Conservation (phyloP, 2,797 vertebrate species). For the Atherinosoma microstoma region DNA sequence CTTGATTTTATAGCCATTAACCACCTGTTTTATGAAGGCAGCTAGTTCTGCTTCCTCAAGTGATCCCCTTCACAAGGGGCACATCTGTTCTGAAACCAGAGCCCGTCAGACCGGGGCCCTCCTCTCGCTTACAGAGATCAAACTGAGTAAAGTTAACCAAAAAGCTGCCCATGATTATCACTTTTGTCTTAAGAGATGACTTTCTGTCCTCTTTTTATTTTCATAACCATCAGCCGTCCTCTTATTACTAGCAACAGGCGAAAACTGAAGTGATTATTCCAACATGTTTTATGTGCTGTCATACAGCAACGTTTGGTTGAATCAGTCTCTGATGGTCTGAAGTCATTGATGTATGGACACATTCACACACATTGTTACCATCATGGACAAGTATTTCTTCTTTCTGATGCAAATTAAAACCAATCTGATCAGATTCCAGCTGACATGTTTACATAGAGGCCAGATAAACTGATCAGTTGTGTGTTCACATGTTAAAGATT, state of each 20-base stretch:
- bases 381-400: no score
- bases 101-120: background rate
- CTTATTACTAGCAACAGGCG: background rate
- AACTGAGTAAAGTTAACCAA: slow-evolving; percentile 4
- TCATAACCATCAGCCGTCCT: background rate
- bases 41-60: slow-evolving; percentile 62
- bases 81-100: slow-evolving; percentile 76
- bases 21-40: slow-evolving; percentile 71
- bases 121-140: slow-evolving; percentile 30
- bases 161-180: background rate
- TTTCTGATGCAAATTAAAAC: no score
- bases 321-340: slow-evolving; percentile 40
- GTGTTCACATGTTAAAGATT: no score
- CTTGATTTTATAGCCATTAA: slow-evolving; percentile 76
- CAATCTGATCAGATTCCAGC: no score
- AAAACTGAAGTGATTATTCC: background rate
- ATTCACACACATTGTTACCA: slow-evolving; percentile 58
- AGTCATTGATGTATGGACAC: slow-evolving; percentile 45
- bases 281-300: no score
- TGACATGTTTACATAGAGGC: no score
- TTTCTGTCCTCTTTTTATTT: slow-evolving; percentile 3
- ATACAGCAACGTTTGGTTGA: no score
- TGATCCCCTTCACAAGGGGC: slow-evolving; percentile 54
- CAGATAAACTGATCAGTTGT: no score
- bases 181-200: background rate